These are phyloP conservation scores for Haliclona indistincta DNA, from an alignment of 37 sponge, comb jelly and placozoan genomes.

Conservation along the genomic window DNA sequence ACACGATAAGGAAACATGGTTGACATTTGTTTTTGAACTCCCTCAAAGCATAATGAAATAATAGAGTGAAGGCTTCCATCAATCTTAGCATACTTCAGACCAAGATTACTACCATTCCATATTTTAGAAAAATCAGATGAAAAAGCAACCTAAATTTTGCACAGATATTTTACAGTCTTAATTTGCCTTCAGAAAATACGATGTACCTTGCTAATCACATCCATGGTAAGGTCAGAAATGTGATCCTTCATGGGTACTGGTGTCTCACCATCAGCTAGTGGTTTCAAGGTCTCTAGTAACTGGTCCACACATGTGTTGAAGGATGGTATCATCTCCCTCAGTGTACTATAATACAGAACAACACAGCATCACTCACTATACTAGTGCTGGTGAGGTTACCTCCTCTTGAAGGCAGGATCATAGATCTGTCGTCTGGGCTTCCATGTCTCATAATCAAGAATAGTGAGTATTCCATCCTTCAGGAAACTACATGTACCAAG, in stretches of 20 bases:
- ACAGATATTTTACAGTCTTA: no score
- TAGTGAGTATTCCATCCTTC: slow-evolving; percentile 23
- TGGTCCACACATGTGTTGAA: slow-evolving; percentile 22
- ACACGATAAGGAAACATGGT: no score
- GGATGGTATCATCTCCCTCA: neutral
- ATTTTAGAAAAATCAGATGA: neutral
- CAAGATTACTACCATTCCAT: neutral
- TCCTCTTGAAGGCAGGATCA: slow-evolving; percentile 32
- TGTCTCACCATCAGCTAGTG: slow-evolving; percentile 7
- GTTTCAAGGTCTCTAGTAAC: slow-evolving; percentile 6
- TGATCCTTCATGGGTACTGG: slow-evolving; percentile 13
- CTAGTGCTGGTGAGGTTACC: no score
- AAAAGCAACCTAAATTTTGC: slow-evolving; percentile 17
- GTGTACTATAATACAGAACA: neutral
- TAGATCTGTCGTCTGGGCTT: slow-evolving; percentile 31
- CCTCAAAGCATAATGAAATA: neutral
- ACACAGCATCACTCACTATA: no score
- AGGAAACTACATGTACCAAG: no score
- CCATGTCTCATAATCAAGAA: slow-evolving; percentile 30
- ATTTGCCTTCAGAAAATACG: no score
- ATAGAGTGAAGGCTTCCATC: neutral
- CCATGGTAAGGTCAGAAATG: neutral
- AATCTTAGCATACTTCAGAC: neutral
- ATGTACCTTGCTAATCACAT: neutral
- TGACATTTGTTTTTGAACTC: neutral